Percentiles rank a stretch among this genome's conserved stretches.
Evolutionary conservation across 2,888 invertebrate species (phyloP).

Genomic region (Trachelus iudaicus): DNA sequence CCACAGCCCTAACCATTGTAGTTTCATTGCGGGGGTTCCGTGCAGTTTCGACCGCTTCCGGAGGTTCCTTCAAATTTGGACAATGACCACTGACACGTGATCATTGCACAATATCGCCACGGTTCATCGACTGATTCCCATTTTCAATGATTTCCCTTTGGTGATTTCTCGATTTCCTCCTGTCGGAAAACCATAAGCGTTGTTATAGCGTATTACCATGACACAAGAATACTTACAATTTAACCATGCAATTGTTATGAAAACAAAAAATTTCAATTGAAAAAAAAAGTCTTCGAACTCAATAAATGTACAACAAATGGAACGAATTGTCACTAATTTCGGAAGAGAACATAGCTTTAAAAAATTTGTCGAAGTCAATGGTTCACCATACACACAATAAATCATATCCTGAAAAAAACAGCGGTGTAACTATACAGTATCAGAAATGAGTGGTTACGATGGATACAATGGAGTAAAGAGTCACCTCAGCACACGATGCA

Average conservation of each 20-base stretch:
- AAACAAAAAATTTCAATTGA: too few species aligned
- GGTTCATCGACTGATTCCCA: background rate
- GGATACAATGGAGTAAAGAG: background rate
- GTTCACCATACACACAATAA: background rate
- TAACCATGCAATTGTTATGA: background rate
- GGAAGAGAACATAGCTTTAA: background rate
- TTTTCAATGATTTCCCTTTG: background rate
- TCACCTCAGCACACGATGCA: background rate
- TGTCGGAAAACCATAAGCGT: background rate
- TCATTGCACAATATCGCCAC: background rate
- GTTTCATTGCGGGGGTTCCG: background rate
- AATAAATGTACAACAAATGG: background rate
- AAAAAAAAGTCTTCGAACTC: background rate
- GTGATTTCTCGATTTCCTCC: background rate
- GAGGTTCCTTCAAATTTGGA: background rate
- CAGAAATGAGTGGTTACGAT: background rate
- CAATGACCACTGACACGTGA: background rate
- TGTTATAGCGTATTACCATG: background rate
- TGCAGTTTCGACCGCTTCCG: background rate
- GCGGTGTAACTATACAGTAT: background rate
- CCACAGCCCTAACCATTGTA: background rate
- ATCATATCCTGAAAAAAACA: background rate
- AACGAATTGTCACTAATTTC: background rate
- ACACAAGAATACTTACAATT: background rate
- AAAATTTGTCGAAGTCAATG: background rate